These are phyloP conservation scores for Lonchura striata DNA, from an alignment of 2,113 vertebrate species.

Conservation along the genomic window DNA sequence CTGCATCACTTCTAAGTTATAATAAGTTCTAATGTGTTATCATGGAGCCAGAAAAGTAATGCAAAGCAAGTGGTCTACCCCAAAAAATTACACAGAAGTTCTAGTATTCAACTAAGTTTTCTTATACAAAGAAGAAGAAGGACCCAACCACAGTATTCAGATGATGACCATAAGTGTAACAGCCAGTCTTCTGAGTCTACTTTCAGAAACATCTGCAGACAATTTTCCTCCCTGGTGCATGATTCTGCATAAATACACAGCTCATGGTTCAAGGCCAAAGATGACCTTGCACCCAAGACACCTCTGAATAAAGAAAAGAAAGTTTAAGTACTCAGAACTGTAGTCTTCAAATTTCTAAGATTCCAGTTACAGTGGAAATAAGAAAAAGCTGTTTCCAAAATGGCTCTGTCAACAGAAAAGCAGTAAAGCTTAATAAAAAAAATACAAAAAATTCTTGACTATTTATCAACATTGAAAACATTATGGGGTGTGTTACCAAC, in stretches of 20 bases:
- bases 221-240: not conserved
- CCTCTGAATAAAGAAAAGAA: not conserved
- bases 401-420: constrained; percentile 10
- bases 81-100: not conserved
- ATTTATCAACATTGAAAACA: constrained; percentile 15
- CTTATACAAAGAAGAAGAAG: not conserved
- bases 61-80: not conserved
- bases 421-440: not conserved
- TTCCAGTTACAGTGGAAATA: not conserved
- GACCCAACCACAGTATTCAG: not conserved
- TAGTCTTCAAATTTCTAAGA: not conserved
- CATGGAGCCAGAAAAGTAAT: not conserved
- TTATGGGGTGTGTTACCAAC: not conserved
- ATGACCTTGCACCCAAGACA: not conserved
- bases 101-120: not conserved
- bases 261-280: not conserved
- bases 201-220: not conserved
- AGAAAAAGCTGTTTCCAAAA: constrained; percentile 5
- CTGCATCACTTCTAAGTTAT: not conserved
- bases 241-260: not conserved
- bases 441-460: not conserved
- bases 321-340: not conserved
- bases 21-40: not conserved
- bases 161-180: not conserved
- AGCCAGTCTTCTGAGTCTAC: not conserved